These are phyloP conservation scores for Dunckerocampus dactyliophorus DNA, from an alignment of 2,113 vertebrate genomes.

Conservation along the genomic window DNA sequence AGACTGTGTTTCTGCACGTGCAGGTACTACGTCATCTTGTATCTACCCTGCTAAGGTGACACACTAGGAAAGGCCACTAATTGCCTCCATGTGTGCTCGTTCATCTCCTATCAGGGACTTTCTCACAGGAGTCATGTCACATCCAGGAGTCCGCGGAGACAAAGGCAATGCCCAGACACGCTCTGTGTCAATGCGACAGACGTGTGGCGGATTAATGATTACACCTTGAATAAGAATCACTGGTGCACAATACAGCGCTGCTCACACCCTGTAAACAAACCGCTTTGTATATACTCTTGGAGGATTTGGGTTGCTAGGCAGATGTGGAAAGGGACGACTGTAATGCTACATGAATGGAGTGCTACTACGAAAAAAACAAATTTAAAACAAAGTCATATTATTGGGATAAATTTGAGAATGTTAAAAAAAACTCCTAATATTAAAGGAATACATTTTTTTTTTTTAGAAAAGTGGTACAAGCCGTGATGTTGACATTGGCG, in stretches of 20 bases:
- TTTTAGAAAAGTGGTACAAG: no score
- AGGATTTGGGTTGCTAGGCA: not conserved
- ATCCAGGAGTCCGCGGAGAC: no score
- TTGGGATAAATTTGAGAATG: no score
- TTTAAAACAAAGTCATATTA: no score
- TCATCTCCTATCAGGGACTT: not conserved
- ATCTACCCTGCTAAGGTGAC: constrained; percentile 23
- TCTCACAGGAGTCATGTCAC: no score
- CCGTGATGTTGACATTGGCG: not conserved
- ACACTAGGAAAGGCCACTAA: constrained; percentile 28
- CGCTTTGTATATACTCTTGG: not conserved
- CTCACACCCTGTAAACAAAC: not conserved
- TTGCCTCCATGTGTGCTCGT: constrained; percentile 38
- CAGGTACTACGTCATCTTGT: constrained; percentile 6
- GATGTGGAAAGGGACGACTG: no score
- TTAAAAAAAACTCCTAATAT: no score
- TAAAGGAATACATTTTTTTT: no score
- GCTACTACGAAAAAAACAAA: no score
- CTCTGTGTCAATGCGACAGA: constrained; percentile 28
- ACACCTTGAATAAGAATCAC: not conserved
- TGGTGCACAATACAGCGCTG: not conserved
- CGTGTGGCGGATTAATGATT: constrained; percentile 43
- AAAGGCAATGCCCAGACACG: constrained; percentile 23
- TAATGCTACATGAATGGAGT: no score
- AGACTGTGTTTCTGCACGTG: constrained; percentile 6